phyloP scores from a whole-genome alignment of 2,888 invertebrate species.

The Drosophila yooni region DNA sequence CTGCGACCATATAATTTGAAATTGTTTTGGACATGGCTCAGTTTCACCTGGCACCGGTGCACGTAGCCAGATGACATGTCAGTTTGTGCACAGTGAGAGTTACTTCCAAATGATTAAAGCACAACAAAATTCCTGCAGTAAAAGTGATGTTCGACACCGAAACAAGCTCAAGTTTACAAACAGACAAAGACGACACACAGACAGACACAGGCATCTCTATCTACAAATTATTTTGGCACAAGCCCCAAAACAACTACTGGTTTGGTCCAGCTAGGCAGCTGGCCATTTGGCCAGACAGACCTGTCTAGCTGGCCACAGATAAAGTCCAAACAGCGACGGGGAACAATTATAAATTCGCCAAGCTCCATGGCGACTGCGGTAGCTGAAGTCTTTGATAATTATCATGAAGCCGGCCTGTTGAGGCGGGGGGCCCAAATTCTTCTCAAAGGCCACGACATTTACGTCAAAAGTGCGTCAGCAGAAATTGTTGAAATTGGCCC shows the following conservation, averaged over 20 bases:
- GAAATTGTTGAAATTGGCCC: conserved; percentile 33
- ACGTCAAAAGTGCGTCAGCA: conserved; percentile 67
- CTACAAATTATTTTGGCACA: conserved; percentile 71
- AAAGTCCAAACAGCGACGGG: conserved; percentile 30
- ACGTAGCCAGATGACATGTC: conserved; percentile 64
- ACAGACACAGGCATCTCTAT: conserved; percentile 40
- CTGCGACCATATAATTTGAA: conserved; percentile 28
- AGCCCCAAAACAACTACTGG: conserved; percentile 30
- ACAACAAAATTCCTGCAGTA: conserved; percentile 67
- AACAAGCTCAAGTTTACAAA: conserved; percentile 52
- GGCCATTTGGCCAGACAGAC: conserved; percentile 19
- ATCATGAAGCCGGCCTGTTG: conserved; percentile 12
- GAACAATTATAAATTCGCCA: conserved; percentile 67
- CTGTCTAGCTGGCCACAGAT: conserved; percentile 45
- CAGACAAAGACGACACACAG: not conserved
- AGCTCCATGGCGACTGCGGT: conserved; percentile 48
- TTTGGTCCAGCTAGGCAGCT: conserved; percentile 32
- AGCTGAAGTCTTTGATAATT: conserved; percentile 58
- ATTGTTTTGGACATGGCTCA: conserved; percentile 48
- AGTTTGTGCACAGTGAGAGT: conserved; percentile 69
- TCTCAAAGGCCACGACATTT: conserved; percentile 40
- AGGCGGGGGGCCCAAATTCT: conserved; percentile 13
- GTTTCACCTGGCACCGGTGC: conserved; percentile 61
- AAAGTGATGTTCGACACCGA: conserved; percentile 54
- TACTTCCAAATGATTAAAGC: conserved; percentile 34